phyloP scores from a whole-genome alignment of 92 coral and sea anemone species.

The Porites lobata region DNA sequence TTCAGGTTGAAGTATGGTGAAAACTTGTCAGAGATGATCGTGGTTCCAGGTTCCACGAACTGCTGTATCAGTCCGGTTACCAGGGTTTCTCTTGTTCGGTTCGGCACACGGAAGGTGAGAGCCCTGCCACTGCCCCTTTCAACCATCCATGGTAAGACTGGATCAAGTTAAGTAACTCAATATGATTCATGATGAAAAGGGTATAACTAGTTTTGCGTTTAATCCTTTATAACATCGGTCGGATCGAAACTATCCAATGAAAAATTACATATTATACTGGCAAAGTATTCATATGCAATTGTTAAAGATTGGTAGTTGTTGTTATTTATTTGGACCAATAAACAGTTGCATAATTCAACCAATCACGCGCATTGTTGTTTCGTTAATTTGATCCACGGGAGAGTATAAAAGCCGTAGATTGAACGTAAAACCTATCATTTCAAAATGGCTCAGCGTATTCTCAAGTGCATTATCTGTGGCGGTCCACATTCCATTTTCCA shows the following conservation, averaged over 20 bases:
- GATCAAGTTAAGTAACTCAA: conserved; percentile 21
- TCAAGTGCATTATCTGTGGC: conserved; percentile 5
- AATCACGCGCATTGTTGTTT: too few relatives aligned
- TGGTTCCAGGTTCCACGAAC: neutral
- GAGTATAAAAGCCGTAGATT: conserved; percentile 8
- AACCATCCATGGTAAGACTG: conserved; percentile 10
- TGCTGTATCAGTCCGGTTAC: conserved; percentile 13
- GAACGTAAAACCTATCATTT: neutral
- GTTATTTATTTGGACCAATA: too few relatives aligned
- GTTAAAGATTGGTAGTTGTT: neutral
- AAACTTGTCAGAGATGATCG: too few relatives aligned
- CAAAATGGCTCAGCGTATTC: conserved; percentile 16
- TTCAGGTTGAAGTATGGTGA: conserved; percentile 10
- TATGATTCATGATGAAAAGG: conserved; percentile 8
- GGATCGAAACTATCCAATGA: conserved; percentile 6
- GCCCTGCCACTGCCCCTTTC: conserved; percentile 4
- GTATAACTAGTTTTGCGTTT: neutral
- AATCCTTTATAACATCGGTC: conserved; percentile 7
- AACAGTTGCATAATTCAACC: too few relatives aligned
- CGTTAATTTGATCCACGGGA: conserved; percentile 4
- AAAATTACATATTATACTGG: conserved; percentile 4
- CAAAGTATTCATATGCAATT: neutral
- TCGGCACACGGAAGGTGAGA: neutral
- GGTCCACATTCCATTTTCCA: conserved; percentile 9
- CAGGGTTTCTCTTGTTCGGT: conserved; percentile 4